These are phyloP conservation scores for Euphonia xanthogaster DNA, from an alignment of 2,797 vertebrate species.

Conservation along the genomic window DNA sequence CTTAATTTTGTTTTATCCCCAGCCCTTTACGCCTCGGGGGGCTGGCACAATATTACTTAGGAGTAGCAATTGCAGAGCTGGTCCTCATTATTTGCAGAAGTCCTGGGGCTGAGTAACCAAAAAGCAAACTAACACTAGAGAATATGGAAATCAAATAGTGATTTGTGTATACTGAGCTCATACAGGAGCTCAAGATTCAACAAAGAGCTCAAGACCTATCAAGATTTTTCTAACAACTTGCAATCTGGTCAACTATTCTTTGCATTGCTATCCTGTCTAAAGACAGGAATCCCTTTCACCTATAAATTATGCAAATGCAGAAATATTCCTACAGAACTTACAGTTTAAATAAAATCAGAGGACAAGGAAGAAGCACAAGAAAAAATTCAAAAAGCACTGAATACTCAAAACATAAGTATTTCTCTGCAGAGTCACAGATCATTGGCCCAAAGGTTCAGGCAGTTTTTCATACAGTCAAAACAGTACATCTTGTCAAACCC, in stretches of 20 bases:
- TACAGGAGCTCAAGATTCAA: neutral
- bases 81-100: neutral
- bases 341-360: neutral
- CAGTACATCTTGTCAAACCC: neutral
- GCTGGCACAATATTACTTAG: neutral
- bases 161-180: neutral
- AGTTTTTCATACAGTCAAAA: neutral
- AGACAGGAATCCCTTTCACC: neutral
- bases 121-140: neutral
- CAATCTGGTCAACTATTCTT: neutral
- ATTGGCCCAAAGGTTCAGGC: neutral
- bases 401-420: neutral
- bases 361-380: neutral
- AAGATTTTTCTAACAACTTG: neutral
- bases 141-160: neutral
- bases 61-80: neutral
- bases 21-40: neutral
- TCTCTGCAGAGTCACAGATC: neutral
- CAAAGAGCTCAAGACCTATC: neutral
- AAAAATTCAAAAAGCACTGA: neutral
- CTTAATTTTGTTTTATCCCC: neutral
- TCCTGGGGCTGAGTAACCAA: neutral
- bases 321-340: neutral
- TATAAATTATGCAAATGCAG: neutral
- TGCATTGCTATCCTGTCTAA: neutral